Conservation (phyloP, 2,113 vertebrate species). For the Sturnus vulgaris region DNA sequence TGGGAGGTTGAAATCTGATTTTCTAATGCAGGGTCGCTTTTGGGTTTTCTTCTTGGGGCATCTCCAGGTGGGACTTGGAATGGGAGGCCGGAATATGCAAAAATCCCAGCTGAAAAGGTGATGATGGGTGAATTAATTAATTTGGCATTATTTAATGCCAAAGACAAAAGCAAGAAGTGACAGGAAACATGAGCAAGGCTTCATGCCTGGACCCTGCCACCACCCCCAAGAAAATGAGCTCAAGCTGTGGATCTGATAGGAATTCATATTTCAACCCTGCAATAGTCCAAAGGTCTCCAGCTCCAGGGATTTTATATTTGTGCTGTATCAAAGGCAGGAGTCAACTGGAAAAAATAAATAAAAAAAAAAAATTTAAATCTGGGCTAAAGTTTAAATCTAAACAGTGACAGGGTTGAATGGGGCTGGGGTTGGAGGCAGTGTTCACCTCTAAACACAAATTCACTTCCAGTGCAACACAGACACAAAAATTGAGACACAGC, state of each 20-base stretch:
- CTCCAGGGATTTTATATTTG: neutral
- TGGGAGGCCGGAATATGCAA: neutral
- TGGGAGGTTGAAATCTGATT: neutral
- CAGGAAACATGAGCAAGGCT: neutral
- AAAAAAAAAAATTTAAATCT: neutral
- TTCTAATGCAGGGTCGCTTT: neutral
- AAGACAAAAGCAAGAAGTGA: neutral
- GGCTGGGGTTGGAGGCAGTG: neutral
- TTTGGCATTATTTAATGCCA: neutral
- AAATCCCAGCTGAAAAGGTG: neutral
- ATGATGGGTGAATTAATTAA: neutral
- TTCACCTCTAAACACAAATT: neutral
- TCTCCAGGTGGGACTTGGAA: fast-evolving
- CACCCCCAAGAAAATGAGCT: neutral
- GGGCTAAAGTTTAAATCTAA: neutral
- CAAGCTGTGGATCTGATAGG: neutral
- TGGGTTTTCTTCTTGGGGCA: neutral
- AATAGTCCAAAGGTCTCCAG: neutral
- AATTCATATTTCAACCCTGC: neutral
- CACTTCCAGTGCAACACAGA: neutral
- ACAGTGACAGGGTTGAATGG: neutral
- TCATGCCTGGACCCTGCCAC: neutral
- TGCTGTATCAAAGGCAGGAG: neutral
- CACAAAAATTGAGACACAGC: neutral
- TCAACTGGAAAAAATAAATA: neutral